Evolutionary conservation across 2,888 invertebrate species (phyloP), one percentile per base, ranked within the genome.

Genomic region (Ceratothoa steindachneri): DNA sequence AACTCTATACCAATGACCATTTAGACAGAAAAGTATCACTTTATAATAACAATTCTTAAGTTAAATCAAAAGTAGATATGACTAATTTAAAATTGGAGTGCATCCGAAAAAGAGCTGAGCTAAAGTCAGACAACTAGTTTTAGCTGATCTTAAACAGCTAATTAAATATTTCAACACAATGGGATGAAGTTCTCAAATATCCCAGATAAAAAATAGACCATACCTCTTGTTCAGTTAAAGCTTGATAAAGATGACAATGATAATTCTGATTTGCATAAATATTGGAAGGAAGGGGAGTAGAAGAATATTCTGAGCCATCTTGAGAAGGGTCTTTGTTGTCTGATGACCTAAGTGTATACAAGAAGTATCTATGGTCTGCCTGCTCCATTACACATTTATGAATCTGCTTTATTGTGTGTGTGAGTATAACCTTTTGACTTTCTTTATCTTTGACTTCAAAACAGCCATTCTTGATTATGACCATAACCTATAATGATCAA

Each of bases 331-430:
- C 29, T 15, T 67, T n/a, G 28, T 67, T 67, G 15, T 30, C 67
- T 28, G 9, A 29, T 30, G 78, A 71, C 52, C 72, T 69, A 24
- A 79, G 71, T 2, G 78, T 79, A 28, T 79, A 79, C 1, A 79
- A 64, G 68, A 79, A 79, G 27, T 71, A 75, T 3, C 71, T 75
- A 70, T 79, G 78, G 53, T 79, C 78, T n/a, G 78, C 75, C 55
- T 76, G 75, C 51, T 79, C 78, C 78, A 79, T 79, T 28, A 79
- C 75, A 72, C 78, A 79, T 27, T 79, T 75, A 41, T 79, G 78
- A 28, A 79, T 79, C 65, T 79, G 78, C 29, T 69, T 71, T 55
- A 79, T 72, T 3, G 75, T 71, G 67, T 79, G 78, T 28, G 60
- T 69, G 9, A 79, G n/a, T 19, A 73, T 30, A 24, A 75, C 73